These are phyloP conservation scores for Misgurnus mizolepis DNA, from an alignment of 2,113 vertebrate species.

Conservation along the genomic window DNA sequence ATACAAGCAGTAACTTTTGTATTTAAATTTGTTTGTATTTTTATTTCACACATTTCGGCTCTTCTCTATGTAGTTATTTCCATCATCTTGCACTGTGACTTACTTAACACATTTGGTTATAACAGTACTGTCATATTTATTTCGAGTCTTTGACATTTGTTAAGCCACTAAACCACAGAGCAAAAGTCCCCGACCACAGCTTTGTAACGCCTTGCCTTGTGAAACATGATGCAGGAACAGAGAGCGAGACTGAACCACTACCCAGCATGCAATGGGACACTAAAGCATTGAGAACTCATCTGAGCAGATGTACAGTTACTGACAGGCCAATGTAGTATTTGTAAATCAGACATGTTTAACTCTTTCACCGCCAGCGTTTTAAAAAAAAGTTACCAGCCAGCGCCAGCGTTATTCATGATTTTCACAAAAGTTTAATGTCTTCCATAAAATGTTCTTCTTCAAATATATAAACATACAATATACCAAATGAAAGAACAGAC, in stretches of 20 bases:
- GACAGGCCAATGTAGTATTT: no score
- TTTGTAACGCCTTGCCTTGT: not conserved
- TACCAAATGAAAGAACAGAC: no score
- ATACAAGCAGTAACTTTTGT: no score
- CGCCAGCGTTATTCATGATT: no score
- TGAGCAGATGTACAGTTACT: no score
- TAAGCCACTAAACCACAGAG: constrained; percentile 7
- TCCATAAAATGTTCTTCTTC: no score
- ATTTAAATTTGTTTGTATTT: no score
- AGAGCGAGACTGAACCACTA: not conserved
- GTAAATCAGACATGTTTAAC: no score
- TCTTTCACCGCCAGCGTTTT: no score
- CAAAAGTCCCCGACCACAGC: constrained; percentile 11
- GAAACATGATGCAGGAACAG: not conserved
- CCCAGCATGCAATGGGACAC: not conserved
- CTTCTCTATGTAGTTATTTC: not conserved
- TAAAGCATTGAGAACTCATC: not conserved
- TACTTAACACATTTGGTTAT: not conserved
- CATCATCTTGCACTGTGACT: not conserved
- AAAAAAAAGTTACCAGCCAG: no score
- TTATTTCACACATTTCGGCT: not conserved
- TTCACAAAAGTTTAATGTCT: no score
- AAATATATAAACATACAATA: no score
- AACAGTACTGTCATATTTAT: not conserved
- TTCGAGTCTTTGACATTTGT: not conserved